Evolutionary conservation across 1,140 invertebrate species (phyloP), one percentile per base, ranked within the genome.

Genomic region (Diprion similis): DNA sequence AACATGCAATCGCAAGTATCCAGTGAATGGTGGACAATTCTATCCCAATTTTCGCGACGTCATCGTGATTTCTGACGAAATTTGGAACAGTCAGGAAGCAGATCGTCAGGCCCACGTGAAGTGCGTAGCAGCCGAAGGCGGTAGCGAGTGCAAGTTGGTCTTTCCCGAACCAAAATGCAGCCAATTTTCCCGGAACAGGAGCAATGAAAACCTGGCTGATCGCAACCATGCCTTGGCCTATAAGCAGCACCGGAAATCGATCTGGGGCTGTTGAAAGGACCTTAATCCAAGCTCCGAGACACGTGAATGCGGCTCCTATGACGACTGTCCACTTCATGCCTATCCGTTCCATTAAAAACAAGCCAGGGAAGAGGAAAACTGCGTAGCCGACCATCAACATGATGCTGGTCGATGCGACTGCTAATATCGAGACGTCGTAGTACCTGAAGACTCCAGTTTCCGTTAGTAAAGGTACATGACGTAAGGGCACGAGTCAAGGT

Each of bases 111-210:
- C 87, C 85, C 37, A 94, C 89, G 87, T 94, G 93, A 82, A 94
- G 93, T n/a, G 94, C 94, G 83, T 95, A 94, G 2, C 95, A 93
- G 3, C 93, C 93, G 48, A 94, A 88, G 66, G 93, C 89, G 78
- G 92, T 94, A 4, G 94, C 94, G 6, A 92, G 93, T 3, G 92
- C 92, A n/a, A 93, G 91, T 84, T 93, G 89, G 68, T 89, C 77
- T 0, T 89, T 85, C 10, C 92, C 91, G 79, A 94, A 94, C 93
- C 93, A 94, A 11, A 92, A 89, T 0, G 93, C 92, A 2, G 93
- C 92, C 65, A 94, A 81, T 48, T 89, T 84, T 0, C 93, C 89
- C n/a, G 93, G 93, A 77, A 93, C 90, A 18, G 91, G 92, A 4
- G 94, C 85, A 67, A 92, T 90, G 77, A 93, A 93, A 59, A 93